Base-by-base conservation (phyloP, 2,113 vertebrate genomes). In the Plotosus lineatus region DNA sequence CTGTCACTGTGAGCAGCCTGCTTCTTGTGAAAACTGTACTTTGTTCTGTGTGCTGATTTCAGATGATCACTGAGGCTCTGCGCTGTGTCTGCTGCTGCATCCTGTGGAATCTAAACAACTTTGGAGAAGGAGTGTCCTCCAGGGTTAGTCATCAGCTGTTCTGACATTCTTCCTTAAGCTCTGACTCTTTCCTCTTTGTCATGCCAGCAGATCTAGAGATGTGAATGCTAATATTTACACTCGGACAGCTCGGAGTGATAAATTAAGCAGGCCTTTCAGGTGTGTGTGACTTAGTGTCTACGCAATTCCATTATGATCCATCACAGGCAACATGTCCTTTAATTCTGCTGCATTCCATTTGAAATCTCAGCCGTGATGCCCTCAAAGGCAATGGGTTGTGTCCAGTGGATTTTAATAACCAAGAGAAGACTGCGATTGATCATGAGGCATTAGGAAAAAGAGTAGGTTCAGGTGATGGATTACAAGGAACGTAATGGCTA, bases 71-170 rank as follows among this genome's bases (percentile, higher is more conserved):
- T 79, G 94, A 95, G 60, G 91, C 92, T 71, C 89, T 98, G 82
- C 93, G 92, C 83, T 96, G 95, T 86, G 88, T 90, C 0, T 94
- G 92, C 83, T 95, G 91, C 89, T 91, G 90, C 85, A 79, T 96
- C 75, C 86, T 98, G 55, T 97, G 96, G 96, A 94, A 94, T 12
- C 90, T 97, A 72, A 89, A 87, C 88, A 91, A 82, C 4, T 92
- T 92, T 26, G 83, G 85, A 0, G 93, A 95, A 77, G 88, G 83
- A 4, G 46, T 88, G 1, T 89, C 90, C 82, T 89, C 92, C 84
- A 94, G 94, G 91, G 96, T 97, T 89, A 88, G 92, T 69, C 50
- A 48, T 48, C 28, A 86, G 19, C 44, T 55, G 33, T 58, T 80
- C 48, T 73, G 36, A 55, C 82, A 69, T 65, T 75, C 51, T 65